Evolutionary conservation across 2,888 invertebrate species (phyloP), one percentile per base, ranked within the genome.

Genomic region (Laspeyria flexula): DNA sequence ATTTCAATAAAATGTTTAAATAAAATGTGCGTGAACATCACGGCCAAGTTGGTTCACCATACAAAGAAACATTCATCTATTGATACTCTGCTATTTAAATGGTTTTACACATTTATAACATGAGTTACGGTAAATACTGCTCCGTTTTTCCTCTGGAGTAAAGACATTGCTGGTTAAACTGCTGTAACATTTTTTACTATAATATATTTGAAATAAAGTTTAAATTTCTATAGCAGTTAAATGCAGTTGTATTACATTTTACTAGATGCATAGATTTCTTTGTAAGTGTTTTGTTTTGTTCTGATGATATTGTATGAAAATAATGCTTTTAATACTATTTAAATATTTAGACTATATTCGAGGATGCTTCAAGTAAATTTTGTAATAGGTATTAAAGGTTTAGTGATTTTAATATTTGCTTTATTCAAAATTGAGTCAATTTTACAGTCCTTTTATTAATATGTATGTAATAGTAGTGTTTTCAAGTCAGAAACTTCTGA

Each of bases 81-180:
- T 91, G 90, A 91, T 87, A 86, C 81, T 85, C 79, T 78, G 80
- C 85, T 83, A 88, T 90, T 90, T 91, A 91, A 91, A 91, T 89
- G 90, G 90, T 90, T 91, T 91, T 92, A 92, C 90, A 91, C 91
- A 91, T 92, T 90, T 90, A 91, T 91, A 90, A 87, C 90, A 81
- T 82, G 81, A 88, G 90, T 83, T 83, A 87, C 88, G 85, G 85
- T 90, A 92, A 91, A 92, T 91, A 90, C 52, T 77, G 79, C 65
- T 61, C 77, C 71, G 72, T 92, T 91, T 88, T 90, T 25, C 1
- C 25, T 6, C 1, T 6, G n/a, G n/a, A n/a, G n/a, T n/a, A n/a
- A n/a, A n/a, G n/a, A n/a, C n/a, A n/a, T n/a, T n/a, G n/a, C 7
- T 25, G 25, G 5, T 5, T 18, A 5, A 3, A 2, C 25, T 25